These are phyloP conservation scores for Helogale parvula DNA, from an alignment of 2,113 vertebrate genomes.

Conservation along the genomic window DNA sequence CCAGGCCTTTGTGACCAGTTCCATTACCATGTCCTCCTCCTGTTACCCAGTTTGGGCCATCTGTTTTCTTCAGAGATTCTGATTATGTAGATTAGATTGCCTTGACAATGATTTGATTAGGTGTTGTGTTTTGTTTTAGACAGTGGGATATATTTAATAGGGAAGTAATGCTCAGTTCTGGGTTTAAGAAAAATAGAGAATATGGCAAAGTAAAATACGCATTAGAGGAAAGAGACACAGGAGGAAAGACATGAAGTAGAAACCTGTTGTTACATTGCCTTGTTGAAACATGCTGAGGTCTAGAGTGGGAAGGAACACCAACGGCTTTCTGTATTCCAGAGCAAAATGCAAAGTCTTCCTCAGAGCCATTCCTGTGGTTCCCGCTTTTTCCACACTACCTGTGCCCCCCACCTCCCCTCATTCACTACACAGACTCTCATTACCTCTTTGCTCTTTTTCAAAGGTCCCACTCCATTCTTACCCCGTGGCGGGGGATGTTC, in stretches of 20 bases:
- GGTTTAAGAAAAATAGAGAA: slow-evolving; percentile 5
- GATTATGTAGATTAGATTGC: background rate
- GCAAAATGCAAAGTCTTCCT: background rate
- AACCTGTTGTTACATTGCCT: background rate
- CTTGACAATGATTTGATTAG: background rate
- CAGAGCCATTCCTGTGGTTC: background rate
- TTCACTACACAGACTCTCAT: background rate
- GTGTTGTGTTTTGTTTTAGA: slow-evolving; percentile 18
- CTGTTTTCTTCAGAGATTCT: background rate
- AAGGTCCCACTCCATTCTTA: background rate
- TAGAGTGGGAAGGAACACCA: background rate
- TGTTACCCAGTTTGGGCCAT: background rate
- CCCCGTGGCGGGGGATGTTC: background rate
- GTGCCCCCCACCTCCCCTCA: fast-evolving
- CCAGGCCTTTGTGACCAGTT: background rate
- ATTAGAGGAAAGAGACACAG: background rate
- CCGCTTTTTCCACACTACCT: background rate
- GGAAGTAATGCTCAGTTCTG: background rate
- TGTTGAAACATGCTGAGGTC: background rate
- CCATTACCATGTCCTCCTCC: background rate
- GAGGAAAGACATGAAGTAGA: background rate
- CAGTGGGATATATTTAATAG: background rate
- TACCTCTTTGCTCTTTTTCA: background rate
- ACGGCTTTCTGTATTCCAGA: background rate
- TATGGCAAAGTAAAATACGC: background rate